Conservation (phyloP, 2,888 invertebrate species). For the Clivina fossor region DNA sequence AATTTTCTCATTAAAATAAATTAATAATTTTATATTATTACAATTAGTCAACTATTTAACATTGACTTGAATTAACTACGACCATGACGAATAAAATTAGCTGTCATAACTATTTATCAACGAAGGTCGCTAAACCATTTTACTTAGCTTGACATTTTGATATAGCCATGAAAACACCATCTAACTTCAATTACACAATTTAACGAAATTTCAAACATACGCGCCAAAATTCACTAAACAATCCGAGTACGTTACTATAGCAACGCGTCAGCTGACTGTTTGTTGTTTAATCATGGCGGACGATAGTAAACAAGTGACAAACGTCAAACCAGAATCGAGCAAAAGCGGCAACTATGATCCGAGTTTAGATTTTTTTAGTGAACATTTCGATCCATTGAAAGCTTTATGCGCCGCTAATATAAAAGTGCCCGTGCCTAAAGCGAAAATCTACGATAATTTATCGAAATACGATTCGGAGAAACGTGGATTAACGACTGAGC, state of each 20-base stretch:
- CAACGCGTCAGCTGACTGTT: slow-evolving; percentile 16
- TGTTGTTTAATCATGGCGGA: slow-evolving; percentile 39
- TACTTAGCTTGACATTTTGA: too few species aligned
- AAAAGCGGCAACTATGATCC: slow-evolving; percentile 50
- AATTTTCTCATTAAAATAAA: too few species aligned
- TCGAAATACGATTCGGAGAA: slow-evolving; percentile 60
- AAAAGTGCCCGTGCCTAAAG: slow-evolving; percentile 58
- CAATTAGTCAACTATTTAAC: too few species aligned
- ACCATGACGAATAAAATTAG: too few species aligned
- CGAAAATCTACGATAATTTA: slow-evolving; percentile 69
- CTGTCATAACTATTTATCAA: too few species aligned
- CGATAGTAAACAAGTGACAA: slow-evolving; percentile 32
- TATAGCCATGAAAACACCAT: too few species aligned
- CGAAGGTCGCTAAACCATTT: too few species aligned
- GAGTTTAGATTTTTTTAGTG: slow-evolving; percentile 59
- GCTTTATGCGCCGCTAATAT: slow-evolving; percentile 65
- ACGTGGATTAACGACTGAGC: slow-evolving; percentile 32
- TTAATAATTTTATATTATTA: too few species aligned
- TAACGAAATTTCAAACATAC: slow-evolving; percentile 6
- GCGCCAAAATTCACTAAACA: not conserved
- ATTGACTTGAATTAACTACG: too few species aligned
- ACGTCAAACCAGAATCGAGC: slow-evolving; percentile 36
- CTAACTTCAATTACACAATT: too few species aligned
- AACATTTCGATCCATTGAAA: slow-evolving; percentile 68
- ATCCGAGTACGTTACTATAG: slow-evolving; percentile 12